Evolutionary conservation across 2,797 vertebrate genomes (phyloP), one percentile per base, ranked within the genome.

Genomic region (Lithobates pipiens): DNA sequence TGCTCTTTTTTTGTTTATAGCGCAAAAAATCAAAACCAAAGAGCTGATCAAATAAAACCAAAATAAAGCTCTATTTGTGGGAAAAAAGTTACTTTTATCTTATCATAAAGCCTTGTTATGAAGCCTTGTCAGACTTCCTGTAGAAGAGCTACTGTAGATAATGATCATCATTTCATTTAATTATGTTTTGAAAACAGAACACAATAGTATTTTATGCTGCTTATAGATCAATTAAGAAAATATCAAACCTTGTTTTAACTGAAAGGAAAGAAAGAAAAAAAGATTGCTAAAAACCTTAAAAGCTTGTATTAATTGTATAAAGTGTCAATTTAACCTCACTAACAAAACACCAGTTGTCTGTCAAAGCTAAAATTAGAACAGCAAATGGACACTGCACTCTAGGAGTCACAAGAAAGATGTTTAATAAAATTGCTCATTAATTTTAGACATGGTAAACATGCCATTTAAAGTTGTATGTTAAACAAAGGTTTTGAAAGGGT

Each of bases 401-500:
- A 27, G 16, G n/a, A 86, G 34, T 61, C 54, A 68, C 69, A 74
- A 75, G 76, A 65, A 70, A 54, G 44, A 78, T 78, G 63, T 86
- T 83, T 79, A 75, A 76, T 75, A 32, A 68, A 82, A 77, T 73
- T 68, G 63, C 80, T 83, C 80, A 76, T 83, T 79, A 21, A 72
- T 77, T 82, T 77, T 65, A 77, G 63, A 23, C n/a, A 72, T 15
- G 10, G 85, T 50, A 86, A 83, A 86, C 44, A 29, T 83, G 69
- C 74, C 75, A 86, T 86, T 82, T 79, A 36, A 79, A 74, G 75
- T 74, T 83, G 69, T 76, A 50, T 74, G 79, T 78, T 78, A 86
- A 83, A 75, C 70, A 78, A 69, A 83, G 80, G 70, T 79, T 86
- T 77, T 42, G 67, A 78, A 83, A 83, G 80, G 68, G 75, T 29